Evolutionary conservation across 2,888 invertebrate genomes (phyloP), one percentile per base, ranked within the genome.

Genomic region (Chorisops tibialis): DNA sequence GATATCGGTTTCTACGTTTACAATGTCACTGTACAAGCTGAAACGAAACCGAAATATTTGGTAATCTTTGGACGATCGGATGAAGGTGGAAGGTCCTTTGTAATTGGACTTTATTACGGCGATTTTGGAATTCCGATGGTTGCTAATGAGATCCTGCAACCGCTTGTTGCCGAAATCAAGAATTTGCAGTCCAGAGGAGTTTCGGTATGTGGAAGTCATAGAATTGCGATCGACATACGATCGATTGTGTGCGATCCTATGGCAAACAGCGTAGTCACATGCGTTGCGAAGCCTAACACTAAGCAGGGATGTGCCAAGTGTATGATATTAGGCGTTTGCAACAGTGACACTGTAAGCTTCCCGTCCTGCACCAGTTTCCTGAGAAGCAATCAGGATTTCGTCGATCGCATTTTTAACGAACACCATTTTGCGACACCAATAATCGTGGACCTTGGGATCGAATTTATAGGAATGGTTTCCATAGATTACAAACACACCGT

Each of bases 251-350:
- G 59, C 19, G 64, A 64, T 59, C 66, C 66, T 7, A 56, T 64
- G n/a, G 58, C 64, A 30, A 61, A 61, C 14, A 64, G 64, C 51
- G 24, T 66, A 12, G 49, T 64, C 3, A 66, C 66, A 2, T 66
- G 66, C 38, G 60, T 60, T 4, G 56, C 64, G 9, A 38, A 62
- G 11, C 66, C 66, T 9, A 58, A 61, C 12, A 61, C 64, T 1
- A 59, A 64, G 18, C 63, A 60, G 37, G 66, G 66, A 16, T 66
- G 66, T 50, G 49, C 48, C 9, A 66, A 66, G 60, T 66, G 66
- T 48, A 62, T 63, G 30, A 54, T 48, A 22, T 39, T 66, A 16
- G 45, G 59, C 18, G 52, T 62, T 30, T 43, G 56, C 16, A 38
- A 61, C 16, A 59, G 59, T 12, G 58, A 39, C 24, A 62, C 64